phyloP scores from a whole-genome alignment of 2,113 vertebrate genomes.

The Cochlearius cochlearius region DNA sequence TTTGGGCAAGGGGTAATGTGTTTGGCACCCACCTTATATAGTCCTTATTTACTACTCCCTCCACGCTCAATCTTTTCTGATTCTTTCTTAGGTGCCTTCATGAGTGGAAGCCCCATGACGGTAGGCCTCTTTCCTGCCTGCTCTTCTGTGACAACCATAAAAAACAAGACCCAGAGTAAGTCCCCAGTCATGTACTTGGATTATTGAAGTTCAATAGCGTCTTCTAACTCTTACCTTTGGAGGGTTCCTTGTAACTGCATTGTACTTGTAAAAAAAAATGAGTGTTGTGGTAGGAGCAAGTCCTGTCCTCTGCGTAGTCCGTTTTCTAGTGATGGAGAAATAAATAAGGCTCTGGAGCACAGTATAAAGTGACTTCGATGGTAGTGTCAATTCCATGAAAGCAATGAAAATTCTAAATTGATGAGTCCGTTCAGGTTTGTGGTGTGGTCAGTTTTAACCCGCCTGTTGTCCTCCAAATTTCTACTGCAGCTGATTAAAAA shows the following conservation, averaged over 20 bases:
- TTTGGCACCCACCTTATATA: background rate
- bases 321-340: background rate
- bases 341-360: background rate
- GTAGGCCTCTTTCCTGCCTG: conserved; percentile 91
- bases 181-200: background rate
- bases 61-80: background rate
- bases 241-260: background rate
- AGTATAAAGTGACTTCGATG: background rate
- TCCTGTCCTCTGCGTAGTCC: background rate
- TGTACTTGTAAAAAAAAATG: background rate
- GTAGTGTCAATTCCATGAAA: background rate
- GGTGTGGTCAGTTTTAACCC: background rate
- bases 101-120: conserved; percentile 92
- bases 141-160: conserved; percentile 99
- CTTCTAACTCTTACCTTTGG: background rate
- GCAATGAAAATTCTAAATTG: background rate
- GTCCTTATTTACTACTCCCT: background rate
- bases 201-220: background rate
- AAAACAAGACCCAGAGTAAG: conserved; percentile 97
- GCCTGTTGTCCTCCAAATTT: background rate
- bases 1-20: background rate
- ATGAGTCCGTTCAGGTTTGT: background rate
- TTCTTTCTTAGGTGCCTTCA: conserved; percentile 87
- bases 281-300: background rate
- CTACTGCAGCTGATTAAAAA: background rate